These are phyloP conservation scores for Lomographa bimaculata DNA, from an alignment of 2,888 invertebrate species.

Conservation along the genomic window DNA sequence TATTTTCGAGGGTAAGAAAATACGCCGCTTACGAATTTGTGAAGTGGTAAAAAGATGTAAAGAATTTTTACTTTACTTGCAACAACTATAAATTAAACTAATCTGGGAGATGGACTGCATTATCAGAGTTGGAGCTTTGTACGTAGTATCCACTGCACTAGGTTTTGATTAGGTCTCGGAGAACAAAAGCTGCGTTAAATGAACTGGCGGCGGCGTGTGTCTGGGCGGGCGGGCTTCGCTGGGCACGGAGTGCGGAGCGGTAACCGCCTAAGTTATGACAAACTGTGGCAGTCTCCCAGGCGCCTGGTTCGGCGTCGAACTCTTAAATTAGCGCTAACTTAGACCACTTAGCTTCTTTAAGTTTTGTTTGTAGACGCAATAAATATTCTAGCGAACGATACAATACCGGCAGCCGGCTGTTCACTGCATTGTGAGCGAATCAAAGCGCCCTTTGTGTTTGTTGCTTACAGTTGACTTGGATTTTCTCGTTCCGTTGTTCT, in stretches of 20 bases:
- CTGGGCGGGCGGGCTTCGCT: conserved; percentile 32
- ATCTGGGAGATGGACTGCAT: not conserved
- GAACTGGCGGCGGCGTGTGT: conserved; percentile 53
- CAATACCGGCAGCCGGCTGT: conserved; percentile 57
- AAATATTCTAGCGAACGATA: conserved; percentile 72
- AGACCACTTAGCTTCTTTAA: conserved; percentile 78
- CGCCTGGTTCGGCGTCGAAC: conserved; percentile 59
- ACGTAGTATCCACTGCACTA: conserved; percentile 26
- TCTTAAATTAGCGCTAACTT: conserved; percentile 81
- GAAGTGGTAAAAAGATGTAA: not conserved
- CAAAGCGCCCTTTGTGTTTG: conserved; percentile 54
- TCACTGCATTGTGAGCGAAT: conserved; percentile 57
- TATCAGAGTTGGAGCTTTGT: not conserved
- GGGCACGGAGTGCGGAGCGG: conserved; percentile 33
- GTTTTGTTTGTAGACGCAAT: conserved; percentile 78
- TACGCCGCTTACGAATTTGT: conserved; percentile 10
- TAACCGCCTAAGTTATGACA: conserved; percentile 72
- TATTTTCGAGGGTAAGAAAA: conserved; percentile 29
- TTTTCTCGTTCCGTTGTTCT: conserved; percentile 43
- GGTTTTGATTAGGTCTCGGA: conserved; percentile 55
- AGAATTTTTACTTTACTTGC: not conserved
- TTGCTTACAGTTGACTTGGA: conserved; percentile 50
- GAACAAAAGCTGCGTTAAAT: conserved; percentile 64
- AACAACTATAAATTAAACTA: not conserved
- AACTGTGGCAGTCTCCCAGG: conserved; percentile 61